A percentile compares a stretch with the other conserved stretches of the same genome.
Evolutionary conservation across 2,888 invertebrate genomes (phyloP).

Genomic region (Microchrysa polita): DNA sequence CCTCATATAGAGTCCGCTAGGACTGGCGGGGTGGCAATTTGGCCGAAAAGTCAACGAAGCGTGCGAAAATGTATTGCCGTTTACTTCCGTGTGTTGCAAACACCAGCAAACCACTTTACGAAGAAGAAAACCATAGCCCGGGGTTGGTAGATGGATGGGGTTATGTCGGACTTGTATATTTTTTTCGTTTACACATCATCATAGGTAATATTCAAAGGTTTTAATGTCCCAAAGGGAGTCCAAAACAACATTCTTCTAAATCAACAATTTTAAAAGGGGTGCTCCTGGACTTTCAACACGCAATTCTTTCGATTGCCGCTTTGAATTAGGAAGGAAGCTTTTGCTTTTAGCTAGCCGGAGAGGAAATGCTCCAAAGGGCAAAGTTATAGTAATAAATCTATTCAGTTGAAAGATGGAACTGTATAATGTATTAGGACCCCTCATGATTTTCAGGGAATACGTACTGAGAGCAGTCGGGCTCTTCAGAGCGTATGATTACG

Average conservation of each 20-base stretch:
- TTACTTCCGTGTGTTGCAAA: slow-evolving; percentile 25
- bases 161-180: neutral
- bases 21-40: no score
- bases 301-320: slow-evolving; percentile 41
- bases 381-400: slow-evolving; percentile 20
- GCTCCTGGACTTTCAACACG: slow-evolving; percentile 50
- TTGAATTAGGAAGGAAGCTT: slow-evolving; percentile 22
- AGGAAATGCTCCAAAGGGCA: neutral
- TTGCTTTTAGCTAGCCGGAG: neutral
- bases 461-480: no score
- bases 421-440: no score
- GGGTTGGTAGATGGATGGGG: slow-evolving; percentile 2
- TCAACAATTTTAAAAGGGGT: slow-evolving; percentile 50
- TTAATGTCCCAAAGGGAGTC: neutral
- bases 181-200: neutral
- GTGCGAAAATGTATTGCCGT: slow-evolving; percentile 39
- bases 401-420: neutral
- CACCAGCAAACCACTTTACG: slow-evolving; percentile 41
- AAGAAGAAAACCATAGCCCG: neutral
- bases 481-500: no score
- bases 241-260: slow-evolving; percentile 43
- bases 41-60: slow-evolving; percentile 23
- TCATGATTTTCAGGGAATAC: no score
- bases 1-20: no score
- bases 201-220: neutral